Base-by-base conservation (phyloP, 2,797 vertebrate genomes). In the Neosilurus mollespiculum region DNA sequence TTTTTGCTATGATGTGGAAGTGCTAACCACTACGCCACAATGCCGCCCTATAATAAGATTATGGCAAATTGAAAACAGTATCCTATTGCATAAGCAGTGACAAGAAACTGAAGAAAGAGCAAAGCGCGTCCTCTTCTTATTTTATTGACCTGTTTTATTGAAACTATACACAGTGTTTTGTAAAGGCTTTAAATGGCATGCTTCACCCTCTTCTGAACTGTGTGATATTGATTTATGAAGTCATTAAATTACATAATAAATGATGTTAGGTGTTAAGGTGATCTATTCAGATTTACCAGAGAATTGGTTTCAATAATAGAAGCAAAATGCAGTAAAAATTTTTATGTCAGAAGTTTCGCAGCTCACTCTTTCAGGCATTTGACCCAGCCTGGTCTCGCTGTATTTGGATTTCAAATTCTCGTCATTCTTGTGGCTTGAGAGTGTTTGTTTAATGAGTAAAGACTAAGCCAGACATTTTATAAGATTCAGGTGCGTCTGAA, bases 301-400 rank as follows among this genome's bases (percentile, higher is more conserved):
- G 66, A 73, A 87, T 78, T 76, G 12, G 9, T 56, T 64, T 83
- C 61, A 69, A 43, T 7, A 76, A 58, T 58, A 76, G 87, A 62
- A 78, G 80, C 83, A 76, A 70, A 84, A 77, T 9, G 9, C 89
- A 89, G 89, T 88, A 11, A 43, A 43, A 88, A 26, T 78, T 87
- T 90, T 89, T 78, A 85, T 85, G 86, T 24, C 64, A 86, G 67
- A 87, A 86, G 88, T 90, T 83, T 85, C 86, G 87, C 84, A 80
- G 87, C 78, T 80, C 91, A 89, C 91, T 88, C 86, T 88, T 91
- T 83, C 82, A 88, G 87, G 73, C 71, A 30, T 53, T 73, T 54
- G 65, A 77, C 65, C 69, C 53, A 49, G 54, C 51, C 67, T 75
- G 83, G 89, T 78, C 72, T 81, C 76, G 34, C 70, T 58, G 53